Percentiles rank a stretch among this genome's conserved stretches.
Conservation (phyloP, 2,888 invertebrate species). For the Platycnemis pennipes region DNA sequence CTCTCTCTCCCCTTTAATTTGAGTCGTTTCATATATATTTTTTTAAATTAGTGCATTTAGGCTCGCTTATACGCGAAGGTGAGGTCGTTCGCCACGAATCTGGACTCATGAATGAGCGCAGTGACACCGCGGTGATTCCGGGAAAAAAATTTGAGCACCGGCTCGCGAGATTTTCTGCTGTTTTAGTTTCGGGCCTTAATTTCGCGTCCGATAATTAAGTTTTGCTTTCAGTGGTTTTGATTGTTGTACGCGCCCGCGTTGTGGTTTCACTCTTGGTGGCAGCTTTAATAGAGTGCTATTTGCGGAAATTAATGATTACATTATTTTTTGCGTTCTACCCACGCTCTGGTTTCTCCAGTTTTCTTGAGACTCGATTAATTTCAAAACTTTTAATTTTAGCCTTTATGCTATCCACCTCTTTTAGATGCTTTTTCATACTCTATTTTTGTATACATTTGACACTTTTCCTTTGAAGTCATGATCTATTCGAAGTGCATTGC, state of each 20-base stretch:
- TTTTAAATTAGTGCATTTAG: neutral
- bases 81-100: neutral
- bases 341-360: too few relatives aligned
- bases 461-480: too few relatives aligned
- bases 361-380: too few relatives aligned
- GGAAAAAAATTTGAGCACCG: neutral
- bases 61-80: neutral
- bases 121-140: neutral
- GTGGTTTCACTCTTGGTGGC: neutral
- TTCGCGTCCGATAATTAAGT: neutral
- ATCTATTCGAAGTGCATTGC: too few relatives aligned
- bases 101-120: neutral
- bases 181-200: neutral
- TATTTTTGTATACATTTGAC: too few relatives aligned
- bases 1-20: neutral
- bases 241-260: neutral
- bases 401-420: too few relatives aligned
- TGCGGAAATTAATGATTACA: neutral
- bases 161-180: neutral
- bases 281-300: neutral
- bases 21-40: neutral
- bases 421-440: too few relatives aligned
- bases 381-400: too few relatives aligned
- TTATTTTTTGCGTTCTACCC: neutral
- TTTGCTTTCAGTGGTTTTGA: neutral